Percentiles rank a stretch among this genome's conserved stretches.
Evolutionary conservation across 2,113 vertebrate genomes (phyloP).

Genomic region (Myodes glareolus): DNA sequence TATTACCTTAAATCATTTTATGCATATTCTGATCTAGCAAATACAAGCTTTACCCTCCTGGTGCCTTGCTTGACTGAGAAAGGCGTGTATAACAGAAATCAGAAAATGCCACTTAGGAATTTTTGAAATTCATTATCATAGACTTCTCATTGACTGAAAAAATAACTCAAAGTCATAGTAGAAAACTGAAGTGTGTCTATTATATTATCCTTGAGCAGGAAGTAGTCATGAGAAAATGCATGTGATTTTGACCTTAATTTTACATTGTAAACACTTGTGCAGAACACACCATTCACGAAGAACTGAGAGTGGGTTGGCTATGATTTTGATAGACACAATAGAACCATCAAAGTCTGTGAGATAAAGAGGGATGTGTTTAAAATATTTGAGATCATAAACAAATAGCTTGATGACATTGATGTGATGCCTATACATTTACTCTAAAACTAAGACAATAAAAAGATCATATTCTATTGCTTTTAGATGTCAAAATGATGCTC

Average conservation of each 20-base stretch:
- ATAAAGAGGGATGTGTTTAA: neutral
- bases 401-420: neutral
- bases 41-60: constrained; percentile 13
- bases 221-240: neutral
- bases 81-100: constrained; percentile 51
- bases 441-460: neutral
- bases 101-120: constrained; percentile 32
- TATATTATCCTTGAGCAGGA: neutral
- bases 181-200: neutral
- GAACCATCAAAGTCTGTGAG: neutral
- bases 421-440: neutral
- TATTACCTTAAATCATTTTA: constrained; percentile 62
- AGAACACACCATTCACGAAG: neutral
- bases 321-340: neutral
- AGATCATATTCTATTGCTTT: neutral
- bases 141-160: neutral
- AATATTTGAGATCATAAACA: neutral
- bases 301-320: neutral
- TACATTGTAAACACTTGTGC: neutral
- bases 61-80: constrained; percentile 36
- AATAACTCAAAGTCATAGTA: neutral
- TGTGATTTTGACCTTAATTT: neutral
- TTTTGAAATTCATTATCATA: constrained; percentile 41
- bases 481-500: neutral
- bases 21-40: constrained; percentile 33